Percentiles rank a stretch among this genome's conserved stretches.
Conservation (phyloP, 2,113 vertebrate species). For the Garra rufa region DNA sequence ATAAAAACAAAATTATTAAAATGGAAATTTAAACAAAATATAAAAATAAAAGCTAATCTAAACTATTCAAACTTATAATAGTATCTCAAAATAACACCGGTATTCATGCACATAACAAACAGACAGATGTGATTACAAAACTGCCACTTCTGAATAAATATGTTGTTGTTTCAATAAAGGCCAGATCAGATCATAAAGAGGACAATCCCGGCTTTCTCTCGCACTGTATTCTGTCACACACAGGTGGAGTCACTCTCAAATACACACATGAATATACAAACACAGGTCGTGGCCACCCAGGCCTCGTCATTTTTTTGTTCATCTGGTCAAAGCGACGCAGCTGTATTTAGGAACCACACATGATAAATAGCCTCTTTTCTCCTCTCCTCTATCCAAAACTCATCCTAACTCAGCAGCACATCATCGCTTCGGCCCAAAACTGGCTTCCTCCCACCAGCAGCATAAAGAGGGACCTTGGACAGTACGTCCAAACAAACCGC, state of each 20-base stretch:
- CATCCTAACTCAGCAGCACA: slow-evolving; percentile 48
- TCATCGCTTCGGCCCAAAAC: slow-evolving; percentile 39
- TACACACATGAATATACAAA: slow-evolving; percentile 11
- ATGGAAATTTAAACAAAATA: too few relatives aligned
- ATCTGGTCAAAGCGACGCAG: slow-evolving; percentile 39
- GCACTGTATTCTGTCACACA: slow-evolving; percentile 44
- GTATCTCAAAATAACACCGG: neutral
- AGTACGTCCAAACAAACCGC: slow-evolving; percentile 41
- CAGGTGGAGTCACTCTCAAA: slow-evolving; percentile 34
- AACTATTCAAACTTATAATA: neutral
- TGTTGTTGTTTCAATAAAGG: neutral
- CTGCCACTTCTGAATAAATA: neutral
- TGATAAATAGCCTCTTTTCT: slow-evolving; percentile 30
- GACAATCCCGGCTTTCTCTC: slow-evolving; percentile 44
- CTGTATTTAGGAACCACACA: slow-evolving; percentile 48
- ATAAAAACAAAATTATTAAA: too few relatives aligned
- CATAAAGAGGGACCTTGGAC: slow-evolving; percentile 36
- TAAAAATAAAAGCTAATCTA: too few relatives aligned
- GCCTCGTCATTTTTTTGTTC: slow-evolving; percentile 19
- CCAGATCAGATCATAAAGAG: slow-evolving; percentile 36
- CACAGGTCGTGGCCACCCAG: slow-evolving; percentile 27
- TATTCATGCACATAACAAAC: neutral
- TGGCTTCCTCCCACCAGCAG: slow-evolving; percentile 46
- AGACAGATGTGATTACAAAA: neutral
- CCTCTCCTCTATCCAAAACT: slow-evolving; percentile 29